Percentiles rank a stretch among this genome's conserved stretches.
These are phyloP conservation scores for Nibea albiflora DNA, from an alignment of 2,113 vertebrate genomes.

Conservation along the genomic window DNA sequence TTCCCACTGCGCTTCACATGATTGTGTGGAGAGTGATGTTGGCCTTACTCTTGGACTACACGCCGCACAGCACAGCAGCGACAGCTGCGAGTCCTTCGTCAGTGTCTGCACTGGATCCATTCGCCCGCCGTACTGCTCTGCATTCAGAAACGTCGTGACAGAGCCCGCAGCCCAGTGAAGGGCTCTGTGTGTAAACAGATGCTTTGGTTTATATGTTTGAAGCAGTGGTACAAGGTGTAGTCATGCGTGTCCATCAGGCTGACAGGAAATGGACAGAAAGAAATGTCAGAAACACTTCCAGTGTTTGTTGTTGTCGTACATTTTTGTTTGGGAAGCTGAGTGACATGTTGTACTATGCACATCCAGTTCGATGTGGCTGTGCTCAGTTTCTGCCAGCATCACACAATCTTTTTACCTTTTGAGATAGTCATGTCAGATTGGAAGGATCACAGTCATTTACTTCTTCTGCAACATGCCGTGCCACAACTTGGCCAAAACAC, in stretches of 20 bases:
- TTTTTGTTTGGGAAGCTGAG: no score
- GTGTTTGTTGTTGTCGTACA: no score
- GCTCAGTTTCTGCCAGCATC: not conserved
- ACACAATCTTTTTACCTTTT: not conserved
- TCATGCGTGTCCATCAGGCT: not conserved
- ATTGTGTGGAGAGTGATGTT: not conserved
- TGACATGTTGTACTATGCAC: not conserved
- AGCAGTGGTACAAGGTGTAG: not conserved
- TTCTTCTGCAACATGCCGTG: not conserved
- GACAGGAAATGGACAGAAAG: not conserved
- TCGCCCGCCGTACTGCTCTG: not conserved
- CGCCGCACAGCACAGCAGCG: not conserved
- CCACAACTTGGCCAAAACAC: not conserved
- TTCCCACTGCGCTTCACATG: not conserved
- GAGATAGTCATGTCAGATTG: not conserved
- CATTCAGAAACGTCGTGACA: not conserved
- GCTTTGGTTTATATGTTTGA: not conserved
- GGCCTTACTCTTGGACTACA: not conserved
- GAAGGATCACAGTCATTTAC: not conserved
- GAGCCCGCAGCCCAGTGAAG: not conserved
- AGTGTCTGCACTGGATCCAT: not conserved
- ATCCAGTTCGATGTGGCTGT: not conserved
- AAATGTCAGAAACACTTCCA: not conserved
- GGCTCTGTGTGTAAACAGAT: not conserved
- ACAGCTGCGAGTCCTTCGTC: not conserved